Evolutionary conservation across 1,140 invertebrate genomes (phyloP).

Genomic region (Hylyphantes graminicola): DNA sequence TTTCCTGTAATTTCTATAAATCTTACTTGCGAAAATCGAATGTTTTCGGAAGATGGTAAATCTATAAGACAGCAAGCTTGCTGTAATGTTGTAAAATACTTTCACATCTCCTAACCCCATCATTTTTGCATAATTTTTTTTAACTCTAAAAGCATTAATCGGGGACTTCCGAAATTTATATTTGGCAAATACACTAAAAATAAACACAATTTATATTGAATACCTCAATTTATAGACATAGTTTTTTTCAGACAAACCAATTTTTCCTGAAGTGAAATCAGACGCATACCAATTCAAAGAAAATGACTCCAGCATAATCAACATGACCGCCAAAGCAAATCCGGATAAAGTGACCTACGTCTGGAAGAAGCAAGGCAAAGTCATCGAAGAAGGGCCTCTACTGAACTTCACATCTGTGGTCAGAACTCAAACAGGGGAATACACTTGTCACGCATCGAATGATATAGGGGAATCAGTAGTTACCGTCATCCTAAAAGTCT

Average conservation of each 20-base stretch:
- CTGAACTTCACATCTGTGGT: constrained; percentile 48
- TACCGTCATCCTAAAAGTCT: constrained; percentile 56
- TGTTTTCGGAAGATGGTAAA: too few relatives aligned
- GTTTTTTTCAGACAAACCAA: constrained; percentile 70
- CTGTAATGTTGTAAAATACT: too few relatives aligned
- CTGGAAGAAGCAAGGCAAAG: constrained; percentile 74
- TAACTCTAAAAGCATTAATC: too few relatives aligned
- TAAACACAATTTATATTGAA: too few relatives aligned
- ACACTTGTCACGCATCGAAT: constrained; percentile 59
- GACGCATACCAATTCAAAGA: constrained; percentile 77
- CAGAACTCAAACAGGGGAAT: constrained; percentile 55
- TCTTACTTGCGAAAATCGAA: too few relatives aligned
- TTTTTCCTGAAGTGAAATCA: constrained; percentile 68
- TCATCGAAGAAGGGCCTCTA: constrained; percentile 37
- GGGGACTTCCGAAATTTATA: too few relatives aligned
- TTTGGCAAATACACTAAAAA: too few relatives aligned
- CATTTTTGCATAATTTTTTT: too few relatives aligned
- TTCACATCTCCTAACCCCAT: too few relatives aligned
- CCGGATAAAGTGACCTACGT: constrained; percentile 83
- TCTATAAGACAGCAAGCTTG: too few relatives aligned
- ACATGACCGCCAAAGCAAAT: constrained; percentile 85
- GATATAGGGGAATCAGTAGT: constrained; percentile 45
- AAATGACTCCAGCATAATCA: constrained; percentile 83
- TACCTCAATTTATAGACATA: too few relatives aligned
- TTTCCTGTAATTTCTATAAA: too few relatives aligned